Evolutionary conservation across 2,113 vertebrate genomes (phyloP), one percentile per base, ranked within the genome.

Genomic region (Seriola aureovittata): DNA sequence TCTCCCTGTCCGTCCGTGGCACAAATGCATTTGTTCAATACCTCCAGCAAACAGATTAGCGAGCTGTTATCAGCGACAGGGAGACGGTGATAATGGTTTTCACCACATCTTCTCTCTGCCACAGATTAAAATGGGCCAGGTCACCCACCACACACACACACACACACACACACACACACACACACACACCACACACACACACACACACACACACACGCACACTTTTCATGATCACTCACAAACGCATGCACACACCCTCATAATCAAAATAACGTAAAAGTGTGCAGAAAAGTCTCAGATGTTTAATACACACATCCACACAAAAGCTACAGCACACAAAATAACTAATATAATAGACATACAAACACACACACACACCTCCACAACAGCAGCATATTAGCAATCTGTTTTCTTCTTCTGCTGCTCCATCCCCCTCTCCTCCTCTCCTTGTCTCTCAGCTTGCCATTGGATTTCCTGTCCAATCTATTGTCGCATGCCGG

Each of bases 21-120:
- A 84, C 96, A 96, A 96, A 97, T 94, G 96, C 96, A 93, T 97
- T 96, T 94, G 96, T 96, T 97, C 96, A 94, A 96, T 97, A 96
- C 96, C 96, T 97, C 96, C 94, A 97, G 96, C 96, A 96, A 97
- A 96, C 96, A 98, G 97, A 98, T 98, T 98, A 98, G 95, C 77
- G 70, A 89, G 93, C 95, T 95, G 95, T 97, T 98, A 97, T 98
- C 97, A 93, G 95, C 95, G 96, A 96, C 95, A 95, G 96, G 94
- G 95, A 96, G 96, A 94, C 94, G 93, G 96, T 96, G 96, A 97
- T 98, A 98, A 98, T 97, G 97, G 96, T 96, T 97, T 97, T 96
- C 97, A 97, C 96, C 97, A 96, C 96, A 97, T 97, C 96, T 96
- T 95, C 93, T 52, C 95, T 92, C 96, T 97, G 96, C 96, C 96